Base-by-base conservation (phyloP, 2,113 vertebrate species). In the Orycteropus afer region DNA sequence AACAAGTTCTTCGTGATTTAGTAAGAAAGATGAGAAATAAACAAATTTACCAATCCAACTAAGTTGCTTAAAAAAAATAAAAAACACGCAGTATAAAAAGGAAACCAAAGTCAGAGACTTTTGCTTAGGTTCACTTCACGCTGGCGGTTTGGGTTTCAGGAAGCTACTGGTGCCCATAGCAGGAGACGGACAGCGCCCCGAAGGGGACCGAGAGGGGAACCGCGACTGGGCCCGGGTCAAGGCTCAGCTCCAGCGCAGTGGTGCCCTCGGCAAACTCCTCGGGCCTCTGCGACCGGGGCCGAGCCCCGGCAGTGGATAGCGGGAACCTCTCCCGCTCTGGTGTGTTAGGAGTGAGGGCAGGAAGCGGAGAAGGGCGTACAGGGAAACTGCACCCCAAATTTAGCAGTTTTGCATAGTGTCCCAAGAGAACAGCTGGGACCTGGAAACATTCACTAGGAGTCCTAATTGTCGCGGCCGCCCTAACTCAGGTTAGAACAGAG, bases 11-110 rank as follows among this genome's bases (percentile, higher is more conserved):
- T 55, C 55, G 67, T 34, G 86, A 67, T 18, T 61, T 14, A 29
- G 22, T 17, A 3, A 40, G 27, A 15, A 76, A 76, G 42, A 74
- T 4, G 55, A 73, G 13, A 69, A 37, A 34, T 42, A 45, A 94
- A 94, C 51, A 83, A 37, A 89, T 29, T 15, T 3, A 20, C 51
- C 53, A 61, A 49, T 59, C 59, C 73, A 42, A 80, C 76, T 25
- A 93, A 97, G 91, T 96, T 74, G 87, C 32, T 86, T 9, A 51
- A 57, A 78, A 86, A 57, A 88, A 81, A 69, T 27, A 63, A 67
- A 37, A 93, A 55, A 74, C 22, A 49, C 25, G n/a, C n/a, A 20
- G 25, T 18, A 45, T 22, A 65, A 67, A 79, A 78, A 91, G 20
- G 49, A 77, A 77, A 27, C 2, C 37, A 13, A 53, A 69, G 23